Conservation (phyloP, 2,113 vertebrate species). For the Mirounga angustirostris region DNA sequence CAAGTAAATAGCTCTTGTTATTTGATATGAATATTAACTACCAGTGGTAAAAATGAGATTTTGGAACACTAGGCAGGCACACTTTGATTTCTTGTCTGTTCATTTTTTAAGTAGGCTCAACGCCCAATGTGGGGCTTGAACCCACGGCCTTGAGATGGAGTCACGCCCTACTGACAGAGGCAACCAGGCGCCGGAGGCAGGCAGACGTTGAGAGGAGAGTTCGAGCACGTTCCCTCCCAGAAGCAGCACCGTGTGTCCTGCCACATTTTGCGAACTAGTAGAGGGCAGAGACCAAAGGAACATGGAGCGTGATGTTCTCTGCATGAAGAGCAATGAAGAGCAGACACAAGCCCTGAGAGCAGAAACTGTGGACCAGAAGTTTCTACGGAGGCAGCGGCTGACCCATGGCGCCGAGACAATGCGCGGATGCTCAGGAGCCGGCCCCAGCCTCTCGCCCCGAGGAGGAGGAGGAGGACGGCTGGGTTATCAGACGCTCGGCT, state of each 20-base stretch:
- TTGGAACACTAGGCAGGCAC: background rate
- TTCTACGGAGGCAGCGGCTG: background rate
- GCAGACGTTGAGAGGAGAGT: background rate
- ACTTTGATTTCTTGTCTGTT: background rate
- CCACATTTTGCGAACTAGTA: background rate
- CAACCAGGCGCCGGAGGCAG: background rate
- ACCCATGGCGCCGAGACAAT: background rate
- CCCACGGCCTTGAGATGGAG: background rate
- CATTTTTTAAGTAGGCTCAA: background rate
- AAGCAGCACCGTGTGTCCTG: background rate
- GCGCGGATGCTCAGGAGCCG: background rate
- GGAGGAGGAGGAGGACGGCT: background rate
- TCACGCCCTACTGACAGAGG: background rate
- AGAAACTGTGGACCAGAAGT: background rate
- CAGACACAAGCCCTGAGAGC: background rate
- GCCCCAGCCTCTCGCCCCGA: fast-evolving
- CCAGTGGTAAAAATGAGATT: background rate
- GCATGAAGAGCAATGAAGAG: background rate
- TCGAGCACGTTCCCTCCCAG: background rate
- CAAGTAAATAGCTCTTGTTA: background rate
- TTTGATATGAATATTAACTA: background rate
- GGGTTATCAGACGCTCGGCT: background rate
- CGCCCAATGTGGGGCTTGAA: background rate
- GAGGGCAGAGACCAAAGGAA: background rate
- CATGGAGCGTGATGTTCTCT: background rate